phyloP scores from a whole-genome alignment of 2,888 invertebrate species.

The Macrosiphum euphorbiae region DNA sequence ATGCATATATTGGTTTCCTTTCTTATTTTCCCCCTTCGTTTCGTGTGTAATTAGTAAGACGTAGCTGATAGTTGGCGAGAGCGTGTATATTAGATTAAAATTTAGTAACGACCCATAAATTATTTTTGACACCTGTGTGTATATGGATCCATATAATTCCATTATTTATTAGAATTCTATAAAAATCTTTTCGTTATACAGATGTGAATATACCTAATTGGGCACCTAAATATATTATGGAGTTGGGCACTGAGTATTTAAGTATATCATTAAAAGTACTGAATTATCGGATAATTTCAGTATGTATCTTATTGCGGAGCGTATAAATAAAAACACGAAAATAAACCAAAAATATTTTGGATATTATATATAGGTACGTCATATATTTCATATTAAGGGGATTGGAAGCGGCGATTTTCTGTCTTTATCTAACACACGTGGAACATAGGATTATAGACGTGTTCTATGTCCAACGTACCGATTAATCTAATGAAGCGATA shows the following conservation, averaged over 20 bases:
- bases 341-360: not conserved
- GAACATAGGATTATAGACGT: no score
- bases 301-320: not conserved
- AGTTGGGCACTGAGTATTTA: not conserved
- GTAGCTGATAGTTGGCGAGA: not conserved
- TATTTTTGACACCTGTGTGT: not conserved
- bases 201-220: no score
- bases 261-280: not conserved
- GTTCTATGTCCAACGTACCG: no score
- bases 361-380: not conserved
- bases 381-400: no score
- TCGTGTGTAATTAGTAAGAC: not conserved
- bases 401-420: no score
- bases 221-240: not conserved
- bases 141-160: slow-evolving; percentile 35
- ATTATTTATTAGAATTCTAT: slow-evolving; percentile 45
- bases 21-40: not conserved
- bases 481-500: no score
- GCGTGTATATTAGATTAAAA: slow-evolving; percentile 10
- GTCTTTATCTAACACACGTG: no score
- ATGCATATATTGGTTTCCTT: not conserved
- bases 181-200: not conserved
- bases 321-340: not conserved
- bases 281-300: not conserved
- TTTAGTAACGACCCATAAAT: slow-evolving; percentile 45